These are phyloP conservation scores for Epinephelus cyanopodus DNA, from an alignment of 2,113 vertebrate species.

Conservation along the genomic window DNA sequence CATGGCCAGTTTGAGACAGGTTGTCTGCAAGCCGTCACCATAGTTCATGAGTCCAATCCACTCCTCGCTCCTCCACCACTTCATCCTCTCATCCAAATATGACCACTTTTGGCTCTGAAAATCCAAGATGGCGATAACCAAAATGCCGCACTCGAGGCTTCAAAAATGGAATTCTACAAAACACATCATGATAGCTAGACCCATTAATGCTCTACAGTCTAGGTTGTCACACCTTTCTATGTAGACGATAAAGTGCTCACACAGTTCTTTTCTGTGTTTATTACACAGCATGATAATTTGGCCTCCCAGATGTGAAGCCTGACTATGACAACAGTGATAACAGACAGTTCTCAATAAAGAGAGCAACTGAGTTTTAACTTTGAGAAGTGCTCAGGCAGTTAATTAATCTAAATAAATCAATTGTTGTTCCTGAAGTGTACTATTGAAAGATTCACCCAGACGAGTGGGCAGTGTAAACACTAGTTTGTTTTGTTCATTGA, in stretches of 20 bases:
- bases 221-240: too few species aligned
- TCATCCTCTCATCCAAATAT: too few species aligned
- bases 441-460: conserved; percentile 58
- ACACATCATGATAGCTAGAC: too few species aligned
- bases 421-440: conserved; percentile 39
- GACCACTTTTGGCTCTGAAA: too few species aligned
- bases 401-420: conserved; percentile 63
- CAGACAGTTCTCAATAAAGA: background rate
- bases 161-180: too few species aligned
- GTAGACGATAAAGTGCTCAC: background rate
- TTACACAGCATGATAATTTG: background rate
- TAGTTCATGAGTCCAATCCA: too few species aligned
- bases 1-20: too few species aligned
- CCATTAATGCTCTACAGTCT: too few species aligned
- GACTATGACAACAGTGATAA: background rate
- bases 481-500: conserved; percentile 76
- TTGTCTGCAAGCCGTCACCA: too few species aligned
- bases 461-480: conserved; percentile 47
- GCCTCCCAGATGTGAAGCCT: background rate
- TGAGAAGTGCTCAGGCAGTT: conserved; percentile 26
- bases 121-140: too few species aligned
- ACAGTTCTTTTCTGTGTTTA: background rate
- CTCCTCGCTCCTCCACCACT: too few species aligned
- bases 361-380: conserved; percentile 26
- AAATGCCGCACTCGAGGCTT: too few species aligned